Conservation (phyloP, 2,113 vertebrate genomes). For the Bambusicola thoracicus region DNA sequence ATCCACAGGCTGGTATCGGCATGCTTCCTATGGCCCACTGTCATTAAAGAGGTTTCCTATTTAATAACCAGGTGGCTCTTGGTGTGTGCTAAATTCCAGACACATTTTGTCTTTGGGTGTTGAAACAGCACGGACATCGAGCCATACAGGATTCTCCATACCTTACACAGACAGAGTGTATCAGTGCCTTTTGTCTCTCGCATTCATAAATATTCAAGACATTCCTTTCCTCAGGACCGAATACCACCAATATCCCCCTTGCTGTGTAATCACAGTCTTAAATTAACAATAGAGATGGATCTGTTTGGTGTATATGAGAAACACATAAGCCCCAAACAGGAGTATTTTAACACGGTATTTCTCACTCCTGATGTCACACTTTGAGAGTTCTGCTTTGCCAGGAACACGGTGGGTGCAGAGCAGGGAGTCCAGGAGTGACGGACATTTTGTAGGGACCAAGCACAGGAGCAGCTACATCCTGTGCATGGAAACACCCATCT, state of each 20-base stretch:
- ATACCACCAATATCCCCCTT: background rate
- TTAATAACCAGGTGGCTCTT: background rate
- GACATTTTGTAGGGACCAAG: background rate
- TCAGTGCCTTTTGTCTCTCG: background rate
- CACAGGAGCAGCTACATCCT: background rate
- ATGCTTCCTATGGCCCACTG: background rate
- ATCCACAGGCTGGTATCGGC: background rate
- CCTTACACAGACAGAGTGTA: background rate
- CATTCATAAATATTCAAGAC: background rate
- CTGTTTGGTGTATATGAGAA: background rate
- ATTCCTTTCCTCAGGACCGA: background rate
- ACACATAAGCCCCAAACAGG: background rate
- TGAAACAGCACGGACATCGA: background rate
- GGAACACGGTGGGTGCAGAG: fast-evolving
- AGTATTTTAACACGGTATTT: background rate
- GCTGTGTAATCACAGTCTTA: background rate
- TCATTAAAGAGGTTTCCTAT: background rate
- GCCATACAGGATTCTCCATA: background rate
- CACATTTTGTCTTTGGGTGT: background rate
- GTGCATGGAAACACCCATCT: background rate
- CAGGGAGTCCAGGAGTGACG: too few relatives aligned
- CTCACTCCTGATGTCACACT: background rate
- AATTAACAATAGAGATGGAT: background rate
- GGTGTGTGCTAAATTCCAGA: background rate
- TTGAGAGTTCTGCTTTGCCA: background rate